phyloP scores from a whole-genome alignment of 2,113 vertebrate genomes.

The Hystrix cristata region DNA sequence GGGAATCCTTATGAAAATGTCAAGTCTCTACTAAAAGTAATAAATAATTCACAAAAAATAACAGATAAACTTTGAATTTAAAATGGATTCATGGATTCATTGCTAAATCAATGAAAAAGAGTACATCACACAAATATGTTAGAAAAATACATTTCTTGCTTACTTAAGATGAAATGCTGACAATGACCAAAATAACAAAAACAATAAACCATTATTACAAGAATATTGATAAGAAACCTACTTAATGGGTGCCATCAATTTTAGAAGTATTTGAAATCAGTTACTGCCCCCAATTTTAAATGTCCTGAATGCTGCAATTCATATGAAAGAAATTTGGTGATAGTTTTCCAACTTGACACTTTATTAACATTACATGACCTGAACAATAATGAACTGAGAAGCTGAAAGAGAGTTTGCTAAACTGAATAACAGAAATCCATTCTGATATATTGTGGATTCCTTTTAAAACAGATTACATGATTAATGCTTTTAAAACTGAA shows the following conservation, averaged over 20 bases:
- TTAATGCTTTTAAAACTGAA: slow-evolving; percentile 17
- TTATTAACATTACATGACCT: neutral
- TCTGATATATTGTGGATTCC: neutral
- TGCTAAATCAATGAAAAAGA: slow-evolving; percentile 19
- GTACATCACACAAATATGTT: neutral
- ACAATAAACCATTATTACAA: slow-evolving; percentile 8
- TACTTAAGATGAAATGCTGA: slow-evolving; percentile 30
- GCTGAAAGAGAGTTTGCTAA: slow-evolving; percentile 12
- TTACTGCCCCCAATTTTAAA: neutral
- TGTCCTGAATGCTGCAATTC: neutral
- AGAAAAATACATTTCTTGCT: slow-evolving; percentile 39
- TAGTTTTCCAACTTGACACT: neutral
- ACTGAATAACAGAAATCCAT: neutral
- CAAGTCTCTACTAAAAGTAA: neutral
- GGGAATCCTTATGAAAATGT: neutral
- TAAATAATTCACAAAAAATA: slow-evolving; percentile 9
- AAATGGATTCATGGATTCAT: neutral
- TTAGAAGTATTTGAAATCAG: slow-evolving; percentile 55
- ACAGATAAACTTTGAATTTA: neutral
- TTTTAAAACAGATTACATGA: slow-evolving; percentile 22
- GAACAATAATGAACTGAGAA: slow-evolving; percentile 35
- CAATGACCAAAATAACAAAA: slow-evolving; percentile 46
- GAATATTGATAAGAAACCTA: slow-evolving; percentile 2
- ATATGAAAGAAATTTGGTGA: slow-evolving; percentile 22
- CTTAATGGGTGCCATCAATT: neutral